Conservation (phyloP, 1,140 invertebrate species). For the Chionoecetes opilio region DNA sequence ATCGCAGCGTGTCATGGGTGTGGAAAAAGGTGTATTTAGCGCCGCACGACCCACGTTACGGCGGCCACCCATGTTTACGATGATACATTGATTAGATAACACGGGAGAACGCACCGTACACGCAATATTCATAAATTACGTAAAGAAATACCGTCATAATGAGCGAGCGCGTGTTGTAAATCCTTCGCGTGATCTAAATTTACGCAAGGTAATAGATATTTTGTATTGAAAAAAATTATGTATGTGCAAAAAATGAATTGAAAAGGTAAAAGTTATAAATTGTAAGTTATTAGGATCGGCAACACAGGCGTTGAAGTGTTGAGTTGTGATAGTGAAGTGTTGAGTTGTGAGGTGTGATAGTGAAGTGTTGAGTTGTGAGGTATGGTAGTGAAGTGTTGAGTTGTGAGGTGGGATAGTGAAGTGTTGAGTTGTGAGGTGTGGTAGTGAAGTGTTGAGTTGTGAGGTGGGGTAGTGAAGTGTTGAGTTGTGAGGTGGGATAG, state of each 20-base stretch:
- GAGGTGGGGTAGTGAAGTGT: too few species aligned
- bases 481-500: too few species aligned
- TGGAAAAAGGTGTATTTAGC: background rate
- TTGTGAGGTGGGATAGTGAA: too few species aligned
- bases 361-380: too few species aligned
- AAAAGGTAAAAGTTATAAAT: background rate
- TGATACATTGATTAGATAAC: constrained; percentile 17
- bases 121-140: constrained; percentile 4
- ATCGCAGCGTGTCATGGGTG: background rate
- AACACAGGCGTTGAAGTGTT: too few species aligned
- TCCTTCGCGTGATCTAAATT: constrained; percentile 17
- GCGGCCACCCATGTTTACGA: background rate
- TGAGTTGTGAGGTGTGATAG: too few species aligned
- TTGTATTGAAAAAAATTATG: background rate
- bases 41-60: background rate
- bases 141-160: background rate
- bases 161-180: background rate
- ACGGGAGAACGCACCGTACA: background rate
- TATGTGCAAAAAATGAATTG: background rate
- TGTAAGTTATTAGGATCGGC: background rate
- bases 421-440: too few species aligned
- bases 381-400: too few species aligned
- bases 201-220: background rate
- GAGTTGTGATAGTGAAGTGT: too few species aligned
- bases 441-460: too few species aligned